Base-by-base conservation (phyloP, 2,888 invertebrate species). In the Caradrina kadenii region DNA sequence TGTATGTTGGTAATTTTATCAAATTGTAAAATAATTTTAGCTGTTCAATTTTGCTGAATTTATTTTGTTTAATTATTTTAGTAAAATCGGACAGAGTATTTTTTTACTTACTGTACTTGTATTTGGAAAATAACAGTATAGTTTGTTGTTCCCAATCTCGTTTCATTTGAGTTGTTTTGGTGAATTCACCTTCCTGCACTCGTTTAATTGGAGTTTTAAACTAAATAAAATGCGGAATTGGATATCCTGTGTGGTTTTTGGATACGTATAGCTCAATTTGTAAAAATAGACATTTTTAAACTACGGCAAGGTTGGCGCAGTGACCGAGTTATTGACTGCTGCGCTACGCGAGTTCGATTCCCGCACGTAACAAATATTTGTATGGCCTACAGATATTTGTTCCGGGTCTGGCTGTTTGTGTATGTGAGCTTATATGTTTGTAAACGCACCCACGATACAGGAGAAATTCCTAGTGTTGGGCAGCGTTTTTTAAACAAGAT, bases 151-250 rank as follows among this genome's bases (percentile, higher is more conserved):
- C 49, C 48, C 62, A 53, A 62, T 77, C 8, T 35, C 11, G 53
- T 59, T 77, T 59, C 8, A 54, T 63, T 70, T 63, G 22, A 45
- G 21, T 77, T 59, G 26, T 71, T 74, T 74, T 62, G 35, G 53
- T 45, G 11, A n/a, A 50, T 77, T 26, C 48, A 59, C 59, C 19
- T 48, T 45, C 22, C 22, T 49, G 62, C 48, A 49, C 10, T 26
- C 21, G 71, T 26, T 39, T 71, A 74, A 63, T 77, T 77, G 78
- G 71, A 45, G 35, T 63, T 59, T 63, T 59, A 26, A 58, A 39
- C 35, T 35, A 77, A 69, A 62, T 54, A 53, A 69, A 49, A 17
- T n/a, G 8, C 13, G 35, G 31, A 54, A 42, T 10, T 21, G 48
- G 15, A 22, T 7, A n/a, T 11, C 8, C 17, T 15, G 3, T 35